Evolutionary conservation across 2,113 vertebrate genomes (phyloP).

Genomic region (Caloenas nicobarica): DNA sequence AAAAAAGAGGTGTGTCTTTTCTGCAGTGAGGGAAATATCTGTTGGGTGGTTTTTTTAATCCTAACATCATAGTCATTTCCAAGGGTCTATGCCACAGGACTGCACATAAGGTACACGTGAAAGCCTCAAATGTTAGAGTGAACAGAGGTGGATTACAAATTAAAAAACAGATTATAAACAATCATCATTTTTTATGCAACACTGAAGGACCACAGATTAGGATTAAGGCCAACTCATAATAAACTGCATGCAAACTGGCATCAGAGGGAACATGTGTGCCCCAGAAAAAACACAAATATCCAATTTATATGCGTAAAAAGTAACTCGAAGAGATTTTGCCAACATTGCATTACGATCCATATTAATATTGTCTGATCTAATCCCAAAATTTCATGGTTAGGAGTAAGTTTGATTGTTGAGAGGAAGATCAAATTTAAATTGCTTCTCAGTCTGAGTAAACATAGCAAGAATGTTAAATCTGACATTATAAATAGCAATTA

Average conservation of each 20-base stretch:
- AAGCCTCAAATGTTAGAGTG: background rate
- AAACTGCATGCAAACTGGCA: background rate
- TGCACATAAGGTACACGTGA: background rate
- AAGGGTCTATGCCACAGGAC: background rate
- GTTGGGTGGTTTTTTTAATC: background rate
- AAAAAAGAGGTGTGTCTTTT: background rate
- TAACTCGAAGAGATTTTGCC: background rate
- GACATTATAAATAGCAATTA: background rate
- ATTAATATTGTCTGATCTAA: background rate
- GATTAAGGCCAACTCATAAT: background rate
- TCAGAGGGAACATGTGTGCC: background rate
- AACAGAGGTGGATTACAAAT: background rate
- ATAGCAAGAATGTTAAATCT: background rate
- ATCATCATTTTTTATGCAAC: background rate
- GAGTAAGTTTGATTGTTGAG: background rate
- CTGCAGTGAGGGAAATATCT: background rate
- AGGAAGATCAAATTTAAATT: constrained; percentile 3
- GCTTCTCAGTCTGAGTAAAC: background rate
- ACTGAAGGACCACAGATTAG: background rate
- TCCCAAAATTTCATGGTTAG: background rate
- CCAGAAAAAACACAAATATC: constrained; percentile 5
- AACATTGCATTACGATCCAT: background rate
- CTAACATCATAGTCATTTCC: background rate
- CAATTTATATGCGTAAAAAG: background rate
- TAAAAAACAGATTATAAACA: background rate